Conservation (phyloP, 2,797 vertebrate species). For the Pseudopleuronectes americanus region DNA sequence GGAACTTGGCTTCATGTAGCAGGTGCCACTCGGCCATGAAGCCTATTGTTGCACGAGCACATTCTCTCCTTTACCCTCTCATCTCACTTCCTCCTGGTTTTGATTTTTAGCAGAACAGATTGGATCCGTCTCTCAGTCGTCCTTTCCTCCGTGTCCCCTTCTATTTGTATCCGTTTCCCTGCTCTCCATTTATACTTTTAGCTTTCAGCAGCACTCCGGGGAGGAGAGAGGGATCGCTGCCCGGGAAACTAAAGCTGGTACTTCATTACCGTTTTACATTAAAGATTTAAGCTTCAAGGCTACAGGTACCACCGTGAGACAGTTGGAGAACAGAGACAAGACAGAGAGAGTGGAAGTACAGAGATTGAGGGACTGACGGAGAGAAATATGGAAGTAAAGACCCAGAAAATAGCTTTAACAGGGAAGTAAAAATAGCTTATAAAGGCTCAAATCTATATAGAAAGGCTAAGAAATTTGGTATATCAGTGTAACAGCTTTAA, state of each 20-base stretch:
- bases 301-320: constrained; percentile 59
- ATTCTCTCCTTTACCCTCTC: constrained; percentile 12
- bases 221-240: constrained; percentile 49
- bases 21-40: constrained; percentile 45
- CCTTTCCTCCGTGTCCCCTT: constrained; percentile 12
- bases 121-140: constrained; percentile 37
- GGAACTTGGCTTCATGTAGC: constrained; percentile 23
- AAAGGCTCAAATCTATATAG: too few relatives aligned
- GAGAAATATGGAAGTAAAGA: neutral
- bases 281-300: constrained; percentile 76
- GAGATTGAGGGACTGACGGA: constrained; percentile 13
- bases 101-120: constrained; percentile 27
- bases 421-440: too few relatives aligned
- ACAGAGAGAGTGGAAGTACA: neutral
- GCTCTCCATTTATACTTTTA: constrained; percentile 55
- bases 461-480: neutral
- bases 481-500: neutral
- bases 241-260: constrained; percentile 63
- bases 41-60: constrained; percentile 31
- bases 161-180: constrained; percentile 36
- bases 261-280: constrained; percentile 81
- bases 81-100: constrained; percentile 14
- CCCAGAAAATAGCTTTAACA: neutral
- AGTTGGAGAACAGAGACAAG: constrained; percentile 3
- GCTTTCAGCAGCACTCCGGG: constrained; percentile 65